Evolutionary conservation across 2,888 invertebrate species (phyloP).

Genomic region (Xanthorhoe spadicearia): DNA sequence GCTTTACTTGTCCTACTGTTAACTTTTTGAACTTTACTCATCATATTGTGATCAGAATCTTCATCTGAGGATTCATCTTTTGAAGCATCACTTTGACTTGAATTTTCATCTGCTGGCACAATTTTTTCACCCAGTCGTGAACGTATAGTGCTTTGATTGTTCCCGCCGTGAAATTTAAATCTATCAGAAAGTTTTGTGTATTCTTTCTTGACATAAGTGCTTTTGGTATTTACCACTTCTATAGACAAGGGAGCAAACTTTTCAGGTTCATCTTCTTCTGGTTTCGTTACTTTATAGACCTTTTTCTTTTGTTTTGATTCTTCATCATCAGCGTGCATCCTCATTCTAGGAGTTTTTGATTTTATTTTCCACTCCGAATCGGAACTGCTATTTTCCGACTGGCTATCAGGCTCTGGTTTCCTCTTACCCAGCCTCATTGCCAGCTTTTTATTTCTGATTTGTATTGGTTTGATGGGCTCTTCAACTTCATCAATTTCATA

Average conservation of each 20-base stretch:
- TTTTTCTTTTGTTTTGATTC: slow-evolving; percentile 85
- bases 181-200: slow-evolving; percentile 70
- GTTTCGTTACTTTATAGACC: slow-evolving; percentile 49
- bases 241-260: slow-evolving; percentile 74
- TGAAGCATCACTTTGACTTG: slow-evolving; percentile 49
- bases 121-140: slow-evolving; percentile 73
- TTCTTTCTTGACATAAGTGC: slow-evolving; percentile 60
- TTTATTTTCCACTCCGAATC: slow-evolving; percentile 85
- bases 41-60: slow-evolving; percentile 69
- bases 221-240: slow-evolving; percentile 70
- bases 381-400: slow-evolving; percentile 75
- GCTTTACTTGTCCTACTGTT: slow-evolving; percentile 62
- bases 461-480: slow-evolving; percentile 54
- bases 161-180: slow-evolving; percentile 61
- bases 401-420: slow-evolving; percentile 51
- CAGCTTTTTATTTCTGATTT: slow-evolving; percentile 69
- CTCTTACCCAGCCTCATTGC: slow-evolving; percentile 75
- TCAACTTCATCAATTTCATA: slow-evolving; percentile 56
- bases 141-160: slow-evolving; percentile 52
- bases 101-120: slow-evolving; percentile 34
- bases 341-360: slow-evolving; percentile 89
- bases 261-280: slow-evolving; percentile 46
- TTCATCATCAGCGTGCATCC: slow-evolving; percentile 95
- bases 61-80: slow-evolving; percentile 64
- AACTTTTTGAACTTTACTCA: slow-evolving; percentile 82